phyloP scores from a whole-genome alignment of 2,797 vertebrate genomes.

The Poecilia wingei region DNA sequence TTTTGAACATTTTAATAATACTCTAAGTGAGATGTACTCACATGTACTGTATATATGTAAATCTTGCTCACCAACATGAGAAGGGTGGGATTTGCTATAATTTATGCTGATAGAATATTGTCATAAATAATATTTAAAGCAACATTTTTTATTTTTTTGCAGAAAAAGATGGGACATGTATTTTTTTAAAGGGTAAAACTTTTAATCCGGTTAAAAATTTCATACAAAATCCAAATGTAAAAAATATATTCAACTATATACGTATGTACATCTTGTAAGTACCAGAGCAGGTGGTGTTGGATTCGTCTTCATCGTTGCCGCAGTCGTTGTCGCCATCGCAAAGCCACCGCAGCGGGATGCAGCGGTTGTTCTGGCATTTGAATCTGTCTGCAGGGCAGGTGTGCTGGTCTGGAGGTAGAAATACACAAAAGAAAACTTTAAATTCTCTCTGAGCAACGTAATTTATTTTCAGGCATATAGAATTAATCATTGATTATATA shows the following conservation, averaged over 20 bases:
- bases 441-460: neutral
- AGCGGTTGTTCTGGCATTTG: constrained; percentile 97
- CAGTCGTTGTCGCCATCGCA: constrained; percentile 98
- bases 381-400: constrained; percentile 95
- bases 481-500: neutral
- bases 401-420: constrained; percentile 86
- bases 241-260: no score
- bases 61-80: neutral
- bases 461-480: neutral
- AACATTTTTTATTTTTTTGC: no score
- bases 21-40: neutral
- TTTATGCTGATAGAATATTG: neutral
- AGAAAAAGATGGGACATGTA: no score
- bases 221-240: neutral
- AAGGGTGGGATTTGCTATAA: neutral
- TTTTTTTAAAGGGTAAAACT: neutral
- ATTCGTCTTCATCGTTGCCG: constrained; percentile 94
- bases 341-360: constrained; percentile 95
- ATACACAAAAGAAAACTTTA: neutral
- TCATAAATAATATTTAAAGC: neutral
- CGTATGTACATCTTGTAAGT: neutral
- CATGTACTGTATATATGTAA: neutral
- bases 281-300: constrained; percentile 90
- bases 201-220: neutral
- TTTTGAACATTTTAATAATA: neutral